Base-by-base conservation (phyloP, 2,113 vertebrate species). In the Otus sunia region DNA sequence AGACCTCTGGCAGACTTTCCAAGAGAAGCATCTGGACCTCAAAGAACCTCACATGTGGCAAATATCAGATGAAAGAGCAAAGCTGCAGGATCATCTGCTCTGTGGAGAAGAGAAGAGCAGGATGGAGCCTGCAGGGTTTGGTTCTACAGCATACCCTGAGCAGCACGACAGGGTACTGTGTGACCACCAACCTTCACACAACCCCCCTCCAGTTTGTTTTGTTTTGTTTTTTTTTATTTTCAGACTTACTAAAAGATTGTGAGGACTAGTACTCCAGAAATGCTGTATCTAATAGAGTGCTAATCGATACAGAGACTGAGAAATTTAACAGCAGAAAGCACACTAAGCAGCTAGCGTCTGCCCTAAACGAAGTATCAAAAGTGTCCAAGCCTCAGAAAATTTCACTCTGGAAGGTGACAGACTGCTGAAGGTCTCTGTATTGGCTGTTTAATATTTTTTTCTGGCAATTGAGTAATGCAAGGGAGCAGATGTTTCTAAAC, bases 31-130 rank as follows among this genome's bases (percentile, higher is more conserved):
- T 60, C 56, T 41, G 22, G 68, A 82, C 45, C 47, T 88, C 60
- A 68, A 90, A 69, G 55, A 77, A n/a, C 37, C 30, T 34, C 72
- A 93, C 47, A 66, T 29, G 41, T 52, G 76, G 30, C 76, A 80
- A 50, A 74, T 78, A 45, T 17, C 58, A 56, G 90, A 91, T 36
- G 77, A 90, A 58, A 62, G 43, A 49, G 47, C 56, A 25, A 85
- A 94, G 52, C 59, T 93, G 15, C 81, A 96, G 68, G 71, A 96
- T 58, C 81, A 56, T 30, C 84, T 90, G 67, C 90, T 95, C 52
- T 56, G 60, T 36, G 81, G 87, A n/a, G 90, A 92, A 36, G 67
- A 92, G 23, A 81, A 30, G 30, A 76, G 37, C 25, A 55, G 15
- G 27, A 52, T 69, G 26, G 89, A 88, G 50, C 27, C 88, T 32